Percentiles rank a stretch among this genome's conserved stretches.
These are phyloP conservation scores for Syngnathus typhle DNA, from an alignment of 2,113 vertebrate genomes.

Conservation along the genomic window DNA sequence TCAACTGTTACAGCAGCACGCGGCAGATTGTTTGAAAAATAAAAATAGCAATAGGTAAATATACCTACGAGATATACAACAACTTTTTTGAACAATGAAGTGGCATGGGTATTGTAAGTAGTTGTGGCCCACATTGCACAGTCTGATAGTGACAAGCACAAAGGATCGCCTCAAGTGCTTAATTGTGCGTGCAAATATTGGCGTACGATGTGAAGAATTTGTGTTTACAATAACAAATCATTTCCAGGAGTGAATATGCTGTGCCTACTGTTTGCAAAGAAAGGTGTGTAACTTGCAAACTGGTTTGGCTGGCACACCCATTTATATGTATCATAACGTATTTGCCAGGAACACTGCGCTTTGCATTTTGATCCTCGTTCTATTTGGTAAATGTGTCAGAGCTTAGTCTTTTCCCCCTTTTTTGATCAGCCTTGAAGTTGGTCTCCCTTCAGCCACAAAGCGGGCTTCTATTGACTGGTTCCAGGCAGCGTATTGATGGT, in stretches of 20 bases:
- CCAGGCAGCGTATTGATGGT: slow-evolving; percentile 76
- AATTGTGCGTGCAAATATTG: not conserved
- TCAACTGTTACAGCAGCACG: too few relatives aligned
- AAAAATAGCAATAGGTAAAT: too few relatives aligned
- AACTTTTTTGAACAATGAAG: too few relatives aligned
- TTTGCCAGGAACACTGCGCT: slow-evolving; percentile 4
- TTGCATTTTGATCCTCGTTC: slow-evolving; percentile 40
- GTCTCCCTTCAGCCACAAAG: slow-evolving; percentile 72
- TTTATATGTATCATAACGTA: slow-evolving; percentile 4
- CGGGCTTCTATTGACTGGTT: slow-evolving; percentile 74
- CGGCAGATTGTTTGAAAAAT: too few relatives aligned
- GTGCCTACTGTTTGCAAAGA: not conserved
- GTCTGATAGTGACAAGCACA: not conserved
- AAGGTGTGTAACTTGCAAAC: slow-evolving; percentile 19
- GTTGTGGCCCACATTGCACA: not conserved
- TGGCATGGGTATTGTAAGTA: not conserved
- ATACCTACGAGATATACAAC: too few relatives aligned
- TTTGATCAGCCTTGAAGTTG: slow-evolving; percentile 70
- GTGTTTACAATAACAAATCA: not conserved
- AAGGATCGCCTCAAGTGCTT: not conserved
- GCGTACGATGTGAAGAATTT: not conserved
- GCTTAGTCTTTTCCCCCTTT: slow-evolving; percentile 35
- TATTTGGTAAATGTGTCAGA: slow-evolving; percentile 62
- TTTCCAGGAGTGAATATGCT: not conserved
- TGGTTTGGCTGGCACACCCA: slow-evolving; percentile 20